Evolutionary conservation across 2,888 invertebrate genomes (phyloP), one percentile per base, ranked within the genome.

Genomic region (Latrodectus hesperus): DNA sequence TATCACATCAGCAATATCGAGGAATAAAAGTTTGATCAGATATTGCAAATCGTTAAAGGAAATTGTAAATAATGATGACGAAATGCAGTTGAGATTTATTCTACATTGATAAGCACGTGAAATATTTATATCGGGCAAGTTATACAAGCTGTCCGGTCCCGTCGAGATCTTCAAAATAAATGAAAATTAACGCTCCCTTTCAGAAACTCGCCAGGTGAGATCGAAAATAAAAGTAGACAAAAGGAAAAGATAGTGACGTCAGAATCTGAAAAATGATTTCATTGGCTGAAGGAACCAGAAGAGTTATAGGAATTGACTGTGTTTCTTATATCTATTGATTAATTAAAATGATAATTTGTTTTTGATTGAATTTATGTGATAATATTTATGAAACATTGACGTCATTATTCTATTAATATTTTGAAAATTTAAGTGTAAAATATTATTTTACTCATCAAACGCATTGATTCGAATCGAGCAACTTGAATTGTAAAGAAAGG

Each of bases 181-280:
- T 87, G 86, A 81, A 85, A 87, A 81, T 87, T 81, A 77, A 73
- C 55, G 71, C 55, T 72, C 53, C 12, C n/a, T 60, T 60, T 51
- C 75, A n/a, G 55, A 76, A 87, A 81, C 86, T 81, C 65, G 76
- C 73, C 81, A 87, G 86, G 86, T 87, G 77, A 81, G 86, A 70
- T 80, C 11, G 67, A 84, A 77, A 73, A 72, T 49, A 71, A 86
- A 72, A 72, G 86, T 51, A 71, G 71, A 70, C 53, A 74, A 74
- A 79, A 85, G 75, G 67, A 81, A 82, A 87, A 81, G 65, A 14
- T 72, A 9, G 65, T 82, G 75, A 87, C 86, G 86, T 87, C 81
- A 87, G 49, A 49, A 60, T 38, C 9, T n/a, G 67, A 71, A 60
- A 72, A 16, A 60, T 16, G 16, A 17, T 74, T 68, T 26, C 67